These are phyloP conservation scores for Portunus trituberculatus DNA, from an alignment of 1,140 invertebrate genomes.

Conservation along the genomic window DNA sequence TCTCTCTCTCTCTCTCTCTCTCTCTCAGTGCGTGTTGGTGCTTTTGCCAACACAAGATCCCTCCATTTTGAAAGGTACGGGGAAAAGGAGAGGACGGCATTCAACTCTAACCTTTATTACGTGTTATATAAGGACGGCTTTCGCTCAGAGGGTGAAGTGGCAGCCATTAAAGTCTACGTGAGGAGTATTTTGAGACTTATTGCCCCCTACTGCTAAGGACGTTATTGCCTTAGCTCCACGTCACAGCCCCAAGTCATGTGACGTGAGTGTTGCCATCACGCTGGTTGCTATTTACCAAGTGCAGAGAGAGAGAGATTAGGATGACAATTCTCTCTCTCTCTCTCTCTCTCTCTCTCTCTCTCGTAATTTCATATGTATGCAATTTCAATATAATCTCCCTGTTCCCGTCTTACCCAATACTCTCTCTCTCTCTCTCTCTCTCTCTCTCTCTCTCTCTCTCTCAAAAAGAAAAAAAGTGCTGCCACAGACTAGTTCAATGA, in stretches of 20 bases:
- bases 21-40: neutral
- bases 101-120: neutral
- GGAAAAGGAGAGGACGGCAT: neutral
- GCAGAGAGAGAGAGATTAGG: neutral
- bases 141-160: neutral
- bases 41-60: neutral
- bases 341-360: neutral
- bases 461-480: too few relatives aligned
- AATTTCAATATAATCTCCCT: neutral
- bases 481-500: too few relatives aligned
- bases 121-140: neutral
- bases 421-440: conserved; percentile 17
- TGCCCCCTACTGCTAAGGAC: neutral
- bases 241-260: neutral
- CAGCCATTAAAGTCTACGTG: neutral
- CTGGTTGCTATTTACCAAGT: neutral
- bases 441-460: neutral
- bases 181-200: neutral
- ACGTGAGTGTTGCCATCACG: neutral
- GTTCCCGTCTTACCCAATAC: neutral
- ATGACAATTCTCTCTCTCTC: too few relatives aligned
- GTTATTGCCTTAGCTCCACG: neutral
- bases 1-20: conserved; percentile 12
- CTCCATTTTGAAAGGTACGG: neutral
- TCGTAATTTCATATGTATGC: neutral